phyloP scores from a whole-genome alignment of 1,140 invertebrate genomes.

The Solenopsis fugax region DNA sequence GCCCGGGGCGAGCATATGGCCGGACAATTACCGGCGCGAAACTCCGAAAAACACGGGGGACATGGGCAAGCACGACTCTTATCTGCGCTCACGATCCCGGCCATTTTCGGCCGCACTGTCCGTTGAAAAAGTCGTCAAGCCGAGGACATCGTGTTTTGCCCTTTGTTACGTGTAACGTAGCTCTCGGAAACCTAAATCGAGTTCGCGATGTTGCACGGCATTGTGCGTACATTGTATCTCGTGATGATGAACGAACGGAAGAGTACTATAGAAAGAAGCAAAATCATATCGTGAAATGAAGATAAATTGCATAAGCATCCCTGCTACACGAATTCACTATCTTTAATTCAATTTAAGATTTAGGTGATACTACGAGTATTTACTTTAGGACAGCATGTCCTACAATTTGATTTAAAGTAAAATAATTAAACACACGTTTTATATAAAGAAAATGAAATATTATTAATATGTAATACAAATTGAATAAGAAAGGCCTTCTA shows the following conservation, averaged over 20 bases:
- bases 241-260: background rate
- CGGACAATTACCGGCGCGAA: slow-evolving; percentile 71
- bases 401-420: no score
- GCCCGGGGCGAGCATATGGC: slow-evolving; percentile 79
- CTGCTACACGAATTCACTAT: background rate
- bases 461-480: no score
- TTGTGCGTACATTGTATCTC: background rate
- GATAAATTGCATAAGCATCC: background rate
- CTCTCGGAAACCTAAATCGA: slow-evolving; percentile 21
- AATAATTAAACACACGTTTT: no score
- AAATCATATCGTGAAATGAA: background rate
- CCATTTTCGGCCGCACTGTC: slow-evolving; percentile 50
- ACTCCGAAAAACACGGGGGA: slow-evolving; percentile 64
- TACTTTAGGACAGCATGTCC: no score
- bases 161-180: slow-evolving; percentile 58
- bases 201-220: background rate
- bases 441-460: no score
- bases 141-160: slow-evolving; percentile 8
- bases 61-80: slow-evolving; percentile 53
- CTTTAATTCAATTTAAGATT: background rate
- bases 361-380: background rate
- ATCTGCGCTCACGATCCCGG: slow-evolving; percentile 66
- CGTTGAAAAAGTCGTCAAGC: slow-evolving; percentile 33
- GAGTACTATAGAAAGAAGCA: background rate
- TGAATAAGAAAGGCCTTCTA: no score